Conservation (phyloP, 2,888 invertebrate species). For the Tenodera sinensis region DNA sequence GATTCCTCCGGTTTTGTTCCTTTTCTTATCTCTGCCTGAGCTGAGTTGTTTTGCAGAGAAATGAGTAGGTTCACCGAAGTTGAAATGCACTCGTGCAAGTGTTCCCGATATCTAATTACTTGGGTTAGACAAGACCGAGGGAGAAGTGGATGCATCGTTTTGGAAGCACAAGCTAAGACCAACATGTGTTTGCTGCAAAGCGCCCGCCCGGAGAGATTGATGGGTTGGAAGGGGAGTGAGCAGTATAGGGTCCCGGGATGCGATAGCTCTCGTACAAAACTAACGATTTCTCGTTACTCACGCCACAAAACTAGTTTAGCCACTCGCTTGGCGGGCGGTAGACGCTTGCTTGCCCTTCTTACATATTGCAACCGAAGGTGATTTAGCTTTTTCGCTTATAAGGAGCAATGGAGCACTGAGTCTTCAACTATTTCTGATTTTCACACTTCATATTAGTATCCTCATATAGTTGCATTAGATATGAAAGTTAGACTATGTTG, state of each 20-base stretch:
- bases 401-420: neutral
- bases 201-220: neutral
- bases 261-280: neutral
- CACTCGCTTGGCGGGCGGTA: neutral
- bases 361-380: neutral
- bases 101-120: neutral
- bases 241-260: neutral
- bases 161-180: neutral
- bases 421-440: too few relatives aligned
- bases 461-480: too few relatives aligned
- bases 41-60: neutral
- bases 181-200: neutral
- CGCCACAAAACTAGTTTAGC: neutral
- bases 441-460: too few relatives aligned
- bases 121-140: neutral
- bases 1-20: neutral
- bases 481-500: too few relatives aligned
- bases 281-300: constrained; percentile 24
- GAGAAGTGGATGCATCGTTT: neutral
- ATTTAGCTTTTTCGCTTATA: neutral
- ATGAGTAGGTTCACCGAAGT: neutral
- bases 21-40: neutral
- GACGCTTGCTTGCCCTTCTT: neutral
- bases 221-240: neutral
- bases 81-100: neutral